Evolutionary conservation across 2,113 vertebrate genomes (phyloP).

Genomic region (Microcebus tavaratra): DNA sequence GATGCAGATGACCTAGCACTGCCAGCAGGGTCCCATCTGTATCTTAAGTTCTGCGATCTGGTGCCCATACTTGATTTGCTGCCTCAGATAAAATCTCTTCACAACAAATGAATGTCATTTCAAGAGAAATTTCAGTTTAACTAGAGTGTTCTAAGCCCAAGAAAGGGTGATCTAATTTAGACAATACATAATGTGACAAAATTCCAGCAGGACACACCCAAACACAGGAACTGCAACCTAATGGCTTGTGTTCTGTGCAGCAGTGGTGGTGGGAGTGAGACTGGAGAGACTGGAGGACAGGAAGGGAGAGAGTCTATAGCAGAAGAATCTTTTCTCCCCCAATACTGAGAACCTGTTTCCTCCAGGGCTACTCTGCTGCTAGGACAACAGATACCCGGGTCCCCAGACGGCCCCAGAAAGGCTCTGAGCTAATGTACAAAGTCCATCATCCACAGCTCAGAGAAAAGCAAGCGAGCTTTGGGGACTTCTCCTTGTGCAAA

Average conservation of each 20-base stretch:
- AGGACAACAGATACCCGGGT: slow-evolving; percentile 45
- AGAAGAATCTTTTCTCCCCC: neutral
- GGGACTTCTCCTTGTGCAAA: slow-evolving; percentile 24
- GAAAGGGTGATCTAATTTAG: neutral
- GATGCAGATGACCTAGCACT: neutral
- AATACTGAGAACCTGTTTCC: neutral
- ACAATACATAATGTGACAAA: neutral
- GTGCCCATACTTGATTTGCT: neutral
- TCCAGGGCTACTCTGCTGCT: neutral
- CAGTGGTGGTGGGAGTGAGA: neutral
- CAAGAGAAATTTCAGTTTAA: neutral
- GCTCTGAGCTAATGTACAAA: neutral
- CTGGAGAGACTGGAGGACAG: neutral
- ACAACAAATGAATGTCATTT: neutral
- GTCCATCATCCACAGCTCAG: neutral
- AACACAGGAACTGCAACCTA: neutral
- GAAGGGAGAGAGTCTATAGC: neutral
- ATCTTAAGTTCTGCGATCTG: neutral
- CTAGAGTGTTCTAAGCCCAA: neutral
- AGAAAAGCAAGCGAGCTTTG: slow-evolving; percentile 28
- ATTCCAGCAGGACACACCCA: neutral
- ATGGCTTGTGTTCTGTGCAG: accelerated
- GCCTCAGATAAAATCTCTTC: neutral
- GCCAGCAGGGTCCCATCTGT: neutral
- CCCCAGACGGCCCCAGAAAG: neutral